Base-by-base conservation (phyloP, 2,113 vertebrate genomes). In the Pteruthius melanotis region DNA sequence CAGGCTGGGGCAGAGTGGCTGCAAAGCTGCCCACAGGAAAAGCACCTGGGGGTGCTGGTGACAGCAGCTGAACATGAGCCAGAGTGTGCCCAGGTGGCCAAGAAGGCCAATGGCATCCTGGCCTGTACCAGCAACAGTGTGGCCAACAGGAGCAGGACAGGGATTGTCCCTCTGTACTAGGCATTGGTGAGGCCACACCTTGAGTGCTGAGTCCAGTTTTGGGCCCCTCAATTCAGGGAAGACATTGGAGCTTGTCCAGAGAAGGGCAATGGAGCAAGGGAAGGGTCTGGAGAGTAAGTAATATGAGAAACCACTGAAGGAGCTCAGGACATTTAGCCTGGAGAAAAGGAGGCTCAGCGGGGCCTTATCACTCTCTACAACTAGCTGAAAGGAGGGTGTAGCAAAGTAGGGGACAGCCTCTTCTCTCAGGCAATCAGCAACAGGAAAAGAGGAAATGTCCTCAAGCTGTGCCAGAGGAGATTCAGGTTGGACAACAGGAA, bases 101-200 rank as follows among this genome's bases (percentile, higher is more conserved):
- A 65, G 59, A 59, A 59, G 52, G 68, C 18, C 44, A 59, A 13
- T 28, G 77, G 52, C 52, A 59, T 22, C 68, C 68, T 65, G 68
- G 77, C 15, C 37, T 81, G 52, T 1, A 1, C 0, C 60, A 81
- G 37, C 20, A 81, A 6, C 1, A 1, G 52, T 52, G 77, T 52
- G 69, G 44, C 8, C 77, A 74, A 68, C 52, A 59, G 68, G 77
- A 30, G 1, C 28, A 74, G 42, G 68, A 4, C 10, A 74, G 68
- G 33, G 76, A 39, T 5, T 42, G 27, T 11, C 1, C 10, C 16
- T 3, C 33, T 7, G 8, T 28, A 5, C 15, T 44, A 0, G 0
- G 31, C 18, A 24, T 0, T 24, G 27, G 4, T 57, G 68, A 50
- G 15, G 50, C 18, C 1, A 1, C 37, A 50, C 3, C 12, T 72